phyloP scores from a whole-genome alignment of 2,888 invertebrate genomes.

The Noctua janthe region DNA sequence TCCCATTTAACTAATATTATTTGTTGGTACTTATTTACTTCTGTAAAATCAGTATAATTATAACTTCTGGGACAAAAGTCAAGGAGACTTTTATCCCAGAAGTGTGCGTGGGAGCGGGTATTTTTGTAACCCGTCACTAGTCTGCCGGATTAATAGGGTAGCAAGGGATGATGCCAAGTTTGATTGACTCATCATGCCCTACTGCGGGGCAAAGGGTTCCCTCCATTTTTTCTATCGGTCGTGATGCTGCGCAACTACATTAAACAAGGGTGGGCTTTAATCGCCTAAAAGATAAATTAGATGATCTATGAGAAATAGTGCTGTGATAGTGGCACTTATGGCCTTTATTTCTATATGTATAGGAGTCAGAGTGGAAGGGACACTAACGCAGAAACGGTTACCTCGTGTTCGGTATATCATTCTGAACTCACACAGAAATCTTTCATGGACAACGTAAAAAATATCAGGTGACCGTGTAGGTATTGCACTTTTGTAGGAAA shows the following conservation, averaged over 20 bases:
- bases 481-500: too few relatives aligned
- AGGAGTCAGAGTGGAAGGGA: too few relatives aligned
- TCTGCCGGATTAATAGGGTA: not conserved
- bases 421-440: too few relatives aligned
- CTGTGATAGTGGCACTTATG: not conserved
- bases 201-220: not conserved
- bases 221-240: too few relatives aligned
- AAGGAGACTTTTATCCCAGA: not conserved
- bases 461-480: too few relatives aligned
- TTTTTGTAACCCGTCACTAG: not conserved
- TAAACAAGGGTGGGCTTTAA: too few relatives aligned
- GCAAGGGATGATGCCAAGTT: not conserved
- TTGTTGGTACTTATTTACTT: not conserved
- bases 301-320: not conserved
- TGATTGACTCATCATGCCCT: not conserved
- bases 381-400: too few relatives aligned
- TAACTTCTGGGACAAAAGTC: not conserved
- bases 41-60: not conserved
- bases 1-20: not conserved
- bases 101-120: not conserved
- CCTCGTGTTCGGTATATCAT: too few relatives aligned
- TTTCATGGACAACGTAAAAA: too few relatives aligned
- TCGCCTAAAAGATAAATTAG: not conserved
- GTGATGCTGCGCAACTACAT: too few relatives aligned
- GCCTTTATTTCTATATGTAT: too few relatives aligned